phyloP scores from a whole-genome alignment of 2,797 vertebrate species.

The Hipposideros larvatus region DNA sequence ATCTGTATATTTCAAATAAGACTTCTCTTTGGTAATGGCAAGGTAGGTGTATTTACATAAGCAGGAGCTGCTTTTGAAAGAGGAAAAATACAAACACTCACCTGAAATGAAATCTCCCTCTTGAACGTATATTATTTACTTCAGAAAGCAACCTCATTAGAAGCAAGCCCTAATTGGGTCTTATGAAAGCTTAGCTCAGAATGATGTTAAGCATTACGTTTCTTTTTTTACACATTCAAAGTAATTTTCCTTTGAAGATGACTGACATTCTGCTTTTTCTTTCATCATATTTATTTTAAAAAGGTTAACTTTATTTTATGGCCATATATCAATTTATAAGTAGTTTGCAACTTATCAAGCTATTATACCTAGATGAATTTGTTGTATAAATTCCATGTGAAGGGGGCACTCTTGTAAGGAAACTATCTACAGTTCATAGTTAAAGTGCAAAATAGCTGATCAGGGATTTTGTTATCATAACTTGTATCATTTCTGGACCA shows the following conservation, averaged over 20 bases:
- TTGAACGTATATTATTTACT: conserved; percentile 10
- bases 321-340: conserved; percentile 37
- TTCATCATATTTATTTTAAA: conserved; percentile 71
- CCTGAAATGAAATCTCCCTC: not conserved
- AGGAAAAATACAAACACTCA: conserved; percentile 29
- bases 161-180: conserved; percentile 25
- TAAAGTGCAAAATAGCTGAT: conserved; percentile 47
- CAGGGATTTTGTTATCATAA: conserved; percentile 69
- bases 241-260: conserved; percentile 62
- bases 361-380: conserved; percentile 30
- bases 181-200: conserved; percentile 77
- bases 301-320: conserved; percentile 68
- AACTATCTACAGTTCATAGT: not conserved
- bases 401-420: not conserved
- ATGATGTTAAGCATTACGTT: conserved; percentile 63
- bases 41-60: conserved; percentile 52
- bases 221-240: conserved; percentile 45
- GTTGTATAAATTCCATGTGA: not conserved
- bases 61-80: conserved; percentile 49
- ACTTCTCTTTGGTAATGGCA: conserved; percentile 59
- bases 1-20: conserved; percentile 56
- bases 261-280: conserved; percentile 49
- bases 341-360: conserved; percentile 18
- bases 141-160: conserved; percentile 59
- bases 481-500: conserved; percentile 79